phyloP scores from a whole-genome alignment of 2,888 invertebrate species.

The Conus canariensis region DNA sequence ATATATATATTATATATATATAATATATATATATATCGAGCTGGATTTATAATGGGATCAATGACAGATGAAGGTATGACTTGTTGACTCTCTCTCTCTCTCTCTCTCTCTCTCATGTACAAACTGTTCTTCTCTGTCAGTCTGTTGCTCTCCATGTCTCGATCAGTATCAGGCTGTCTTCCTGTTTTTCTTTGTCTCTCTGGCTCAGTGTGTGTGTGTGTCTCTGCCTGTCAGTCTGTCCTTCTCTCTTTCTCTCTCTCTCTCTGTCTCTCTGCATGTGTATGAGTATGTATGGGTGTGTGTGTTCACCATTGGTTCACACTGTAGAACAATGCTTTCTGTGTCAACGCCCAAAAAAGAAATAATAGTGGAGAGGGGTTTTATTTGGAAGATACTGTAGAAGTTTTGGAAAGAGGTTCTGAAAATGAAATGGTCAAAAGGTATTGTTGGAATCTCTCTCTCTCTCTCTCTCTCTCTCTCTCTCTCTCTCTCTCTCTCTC shows the following conservation, averaged over 20 bases:
- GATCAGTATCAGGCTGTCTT: neutral
- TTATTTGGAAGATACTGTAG: too few species aligned
- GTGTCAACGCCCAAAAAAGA: too few species aligned
- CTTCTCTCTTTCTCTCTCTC: neutral
- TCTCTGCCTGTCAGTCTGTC: neutral
- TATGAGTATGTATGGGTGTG: too few species aligned
- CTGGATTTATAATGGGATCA: constrained; percentile 9
- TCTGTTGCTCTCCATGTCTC: neutral
- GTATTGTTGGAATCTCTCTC: neutral
- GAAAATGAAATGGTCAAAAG: too few species aligned
- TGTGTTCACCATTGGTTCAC: too few species aligned
- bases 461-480: constrained; percentile 19
- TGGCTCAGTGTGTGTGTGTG: neutral
- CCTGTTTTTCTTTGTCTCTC: neutral
- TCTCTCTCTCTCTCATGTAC: neutral
- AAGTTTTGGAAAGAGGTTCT: too few species aligned
- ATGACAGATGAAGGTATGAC: constrained; percentile 22
- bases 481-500: constrained; percentile 29
- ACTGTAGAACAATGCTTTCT: too few species aligned
- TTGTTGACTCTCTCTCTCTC: neutral
- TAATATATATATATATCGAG: neutral
- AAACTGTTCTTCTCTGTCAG: neutral
- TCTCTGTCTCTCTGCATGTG: neutral
- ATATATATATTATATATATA: too few species aligned
- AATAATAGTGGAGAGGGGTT: too few species aligned